Evolutionary conservation across 2,888 invertebrate species (phyloP), one percentile per base, ranked within the genome.

Genomic region (Steromphala cineraria): DNA sequence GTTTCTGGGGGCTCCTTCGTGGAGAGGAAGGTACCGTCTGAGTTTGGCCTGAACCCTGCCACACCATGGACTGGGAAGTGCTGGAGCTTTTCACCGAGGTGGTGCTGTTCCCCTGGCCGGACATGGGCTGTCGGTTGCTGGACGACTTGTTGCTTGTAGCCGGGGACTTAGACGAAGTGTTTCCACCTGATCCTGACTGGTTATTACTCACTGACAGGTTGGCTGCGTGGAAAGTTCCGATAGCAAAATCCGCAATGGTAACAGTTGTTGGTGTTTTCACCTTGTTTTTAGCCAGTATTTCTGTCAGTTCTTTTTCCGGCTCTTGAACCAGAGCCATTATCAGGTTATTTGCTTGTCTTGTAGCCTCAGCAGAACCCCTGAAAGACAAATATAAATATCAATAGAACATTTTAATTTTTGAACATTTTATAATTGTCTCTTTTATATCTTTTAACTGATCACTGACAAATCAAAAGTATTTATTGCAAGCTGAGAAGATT

Each of bases 291-390:
- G 89, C 87, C 67, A 90, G 79, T 46, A 90, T 86, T 79, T 91
- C 92, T n/a, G 88, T 88, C 52, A 93, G 82, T 74, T 93, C 93
- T 78, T 91, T 92, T 89, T 99, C 99, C 5, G 98, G 98, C 94
- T 99, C 99, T 93, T 97, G 97, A 91, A 99, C 97, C 90, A 99
- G 95, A 13, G 97, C 96, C 67, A 97, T 96, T 88, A 99, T 99
- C 90, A 99, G 95, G 88, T 95, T 95, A 92, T 98, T 96, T 78
- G 99, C 99, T 92, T 98, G 97, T 92, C 97, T 97, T 0, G 97
- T 98, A 8, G 98, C 97, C 90, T 99, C 98, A 24, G 96, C 95
- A 0, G 97, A 96, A 75, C 98, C 98, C 94, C 96, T 96, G 92
- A 0, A 86, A 93, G 82, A 76, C 76, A 62, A 82, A 79, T 46